Conservation (phyloP, 2,113 vertebrate species). For the Campylomormyrus tamandua region DNA sequence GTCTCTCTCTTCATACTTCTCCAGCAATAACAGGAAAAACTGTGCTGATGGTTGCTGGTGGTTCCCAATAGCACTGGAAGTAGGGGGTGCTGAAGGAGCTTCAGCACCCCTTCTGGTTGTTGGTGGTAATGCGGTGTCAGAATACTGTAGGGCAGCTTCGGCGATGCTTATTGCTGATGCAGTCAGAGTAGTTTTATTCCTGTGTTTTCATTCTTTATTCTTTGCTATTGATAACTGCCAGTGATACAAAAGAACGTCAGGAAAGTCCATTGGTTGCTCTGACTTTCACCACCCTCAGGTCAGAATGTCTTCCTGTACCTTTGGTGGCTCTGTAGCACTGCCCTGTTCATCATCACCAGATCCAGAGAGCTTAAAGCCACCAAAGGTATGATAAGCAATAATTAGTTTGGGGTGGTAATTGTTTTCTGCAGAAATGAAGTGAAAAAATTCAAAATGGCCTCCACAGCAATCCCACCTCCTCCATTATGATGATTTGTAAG, state of each 20-base stretch:
- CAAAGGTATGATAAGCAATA: slow-evolving; percentile 29
- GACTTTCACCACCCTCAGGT: not conserved
- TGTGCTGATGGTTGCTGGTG: not conserved
- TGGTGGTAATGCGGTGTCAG: not conserved
- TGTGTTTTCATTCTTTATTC: not conserved
- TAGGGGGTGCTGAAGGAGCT: not conserved
- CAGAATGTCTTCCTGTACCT: not conserved
- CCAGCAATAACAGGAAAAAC: not conserved
- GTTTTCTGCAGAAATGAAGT: not conserved
- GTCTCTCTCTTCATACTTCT: not conserved
- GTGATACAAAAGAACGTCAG: not conserved
- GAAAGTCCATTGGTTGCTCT: not conserved
- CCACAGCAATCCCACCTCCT: not conserved
- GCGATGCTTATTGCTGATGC: not conserved
- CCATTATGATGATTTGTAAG: slow-evolving; percentile 29
- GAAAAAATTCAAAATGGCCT: not conserved
- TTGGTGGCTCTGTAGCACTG: not conserved
- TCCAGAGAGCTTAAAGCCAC: not conserved
- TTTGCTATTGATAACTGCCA: not conserved
- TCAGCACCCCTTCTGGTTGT: not conserved
- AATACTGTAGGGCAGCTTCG: not conserved
- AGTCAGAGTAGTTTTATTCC: not conserved
- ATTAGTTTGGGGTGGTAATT: slow-evolving; percentile 30
- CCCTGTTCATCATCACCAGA: not conserved
- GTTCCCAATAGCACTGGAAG: not conserved